These are phyloP conservation scores for Drosophila eugracilis DNA, from an alignment of 1,140 invertebrate species.

Conservation along the genomic window DNA sequence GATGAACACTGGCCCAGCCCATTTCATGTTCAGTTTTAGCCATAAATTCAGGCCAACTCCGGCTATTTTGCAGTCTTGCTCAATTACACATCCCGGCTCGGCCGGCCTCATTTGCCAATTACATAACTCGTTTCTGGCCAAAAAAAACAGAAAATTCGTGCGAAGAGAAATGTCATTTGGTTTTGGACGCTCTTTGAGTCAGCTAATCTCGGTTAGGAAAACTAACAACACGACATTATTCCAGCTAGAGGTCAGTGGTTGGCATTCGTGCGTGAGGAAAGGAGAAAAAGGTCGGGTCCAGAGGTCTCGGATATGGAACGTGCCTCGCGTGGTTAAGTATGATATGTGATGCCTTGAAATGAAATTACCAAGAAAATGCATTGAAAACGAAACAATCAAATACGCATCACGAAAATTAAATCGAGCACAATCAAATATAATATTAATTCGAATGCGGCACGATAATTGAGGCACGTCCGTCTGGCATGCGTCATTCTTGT, in stretches of 20 bases:
- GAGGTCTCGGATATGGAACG: constrained; percentile 29
- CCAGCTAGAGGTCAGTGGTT: constrained; percentile 30
- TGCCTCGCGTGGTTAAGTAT: constrained; percentile 42
- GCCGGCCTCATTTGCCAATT: constrained; percentile 36
- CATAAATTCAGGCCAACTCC: constrained; percentile 52
- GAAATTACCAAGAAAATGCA: constrained; percentile 53
- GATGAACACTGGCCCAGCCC: constrained; percentile 29
- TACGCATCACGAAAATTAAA: constrained; percentile 47
- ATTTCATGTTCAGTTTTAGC: constrained; percentile 43
- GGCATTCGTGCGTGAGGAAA: constrained; percentile 39
- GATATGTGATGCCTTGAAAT: constrained; percentile 21
- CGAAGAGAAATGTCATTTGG: constrained; percentile 57
- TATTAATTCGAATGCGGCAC: constrained; percentile 21
- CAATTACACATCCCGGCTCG: constrained; percentile 33
- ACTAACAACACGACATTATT: constrained; percentile 39
- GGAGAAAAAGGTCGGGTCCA: constrained; percentile 19
- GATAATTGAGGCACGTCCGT: constrained; percentile 56
- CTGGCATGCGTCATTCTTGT: constrained; percentile 10
- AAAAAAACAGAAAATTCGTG: no score
- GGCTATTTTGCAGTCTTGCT: constrained; percentile 41
- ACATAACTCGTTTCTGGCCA: constrained; percentile 66
- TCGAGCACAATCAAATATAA: constrained; percentile 41
- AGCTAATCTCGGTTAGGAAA: constrained; percentile 50
- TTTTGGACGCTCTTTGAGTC: constrained; percentile 17
- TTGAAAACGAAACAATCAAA: constrained; percentile 38